Conservation (phyloP, 2,113 vertebrate species). For the Psammodynastes pulverulentus region DNA sequence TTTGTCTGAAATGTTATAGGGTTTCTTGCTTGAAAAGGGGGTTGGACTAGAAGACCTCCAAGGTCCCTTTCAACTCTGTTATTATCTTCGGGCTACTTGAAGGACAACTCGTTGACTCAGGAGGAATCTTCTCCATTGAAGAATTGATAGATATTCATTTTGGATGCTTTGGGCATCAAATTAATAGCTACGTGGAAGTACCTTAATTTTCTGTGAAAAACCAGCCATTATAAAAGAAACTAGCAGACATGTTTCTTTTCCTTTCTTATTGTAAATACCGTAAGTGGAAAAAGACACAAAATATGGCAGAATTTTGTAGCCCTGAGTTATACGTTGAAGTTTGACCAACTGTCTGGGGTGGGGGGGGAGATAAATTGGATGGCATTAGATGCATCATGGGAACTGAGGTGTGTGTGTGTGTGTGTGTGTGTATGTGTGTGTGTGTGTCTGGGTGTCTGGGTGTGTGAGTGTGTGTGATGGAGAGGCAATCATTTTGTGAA, state of each 20-base stretch:
- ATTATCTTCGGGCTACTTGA: background rate
- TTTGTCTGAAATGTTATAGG: too few species aligned
- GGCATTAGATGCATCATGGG: background rate
- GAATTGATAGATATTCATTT: background rate
- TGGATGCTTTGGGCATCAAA: background rate
- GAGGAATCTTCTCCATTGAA: background rate
- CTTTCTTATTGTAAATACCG: background rate
- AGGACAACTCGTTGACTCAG: background rate
- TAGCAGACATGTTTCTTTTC: background rate
- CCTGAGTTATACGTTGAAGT: background rate
- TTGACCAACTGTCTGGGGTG: background rate
- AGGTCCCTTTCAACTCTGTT: background rate
- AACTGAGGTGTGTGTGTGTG: background rate
- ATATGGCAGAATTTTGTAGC: background rate
- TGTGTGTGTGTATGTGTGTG: too few species aligned
- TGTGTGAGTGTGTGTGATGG: too few species aligned
- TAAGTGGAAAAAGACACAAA: background rate
- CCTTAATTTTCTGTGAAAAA: background rate
- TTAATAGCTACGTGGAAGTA: background rate
- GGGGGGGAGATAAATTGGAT: background rate
- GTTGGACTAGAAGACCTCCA: background rate
- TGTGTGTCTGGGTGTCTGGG: too few species aligned
- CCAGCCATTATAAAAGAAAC: background rate
- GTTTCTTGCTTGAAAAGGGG: too few species aligned
- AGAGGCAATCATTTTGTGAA: background rate